Evolutionary conservation across 2,888 invertebrate genomes (phyloP), one percentile per base, ranked within the genome.

Genomic region (Branchipolynoe longqiensis): DNA sequence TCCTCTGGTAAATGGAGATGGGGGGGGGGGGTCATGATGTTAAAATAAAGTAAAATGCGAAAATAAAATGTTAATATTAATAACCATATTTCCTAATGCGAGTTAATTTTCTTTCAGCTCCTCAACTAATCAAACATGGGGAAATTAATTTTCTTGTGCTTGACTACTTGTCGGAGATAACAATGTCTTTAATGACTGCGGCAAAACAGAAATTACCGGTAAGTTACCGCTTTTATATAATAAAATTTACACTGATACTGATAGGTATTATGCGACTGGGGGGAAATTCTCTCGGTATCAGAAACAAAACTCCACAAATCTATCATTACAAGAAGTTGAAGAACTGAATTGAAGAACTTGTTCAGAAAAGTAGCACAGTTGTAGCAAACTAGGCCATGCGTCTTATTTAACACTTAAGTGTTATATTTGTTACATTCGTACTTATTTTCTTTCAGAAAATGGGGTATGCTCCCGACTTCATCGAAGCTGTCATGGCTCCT

Each of bases 91-190:
- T n/a, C n/a, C n/a, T n/a, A n/a, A n/a, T n/a, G n/a, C n/a, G n/a
- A n/a, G 8, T 48, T 62, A 25, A 25, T 48, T 41, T 22, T 48
- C 86, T 86, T 82, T 87, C 91, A 94, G 95, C 94, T n/a, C 94
- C 94, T 40, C 94, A 95, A 89, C 91, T 95, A 36, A 93, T 95
- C 1, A 91, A 93, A 85, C 90, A 92, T 85, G 94, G 94, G 22
- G 92, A 94, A 28, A 73, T 94, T 28, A 94, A 95, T 89, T 94
- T 92, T 90, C 90, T 95, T 58, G 94, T 95, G 81, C 93, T 94
- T 90, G 95, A 95, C 89, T 95, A 95, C 88, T 90, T 95, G 56
- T 94, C 95, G 18, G 95, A 95, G 90, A 94, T 95, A 48, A 95
- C 95, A 38, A 95, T 95, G 95, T 94, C 95, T 3, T 91, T 95